Conservation (phyloP, 2,113 vertebrate genomes). For the Hydropotes inermis region DNA sequence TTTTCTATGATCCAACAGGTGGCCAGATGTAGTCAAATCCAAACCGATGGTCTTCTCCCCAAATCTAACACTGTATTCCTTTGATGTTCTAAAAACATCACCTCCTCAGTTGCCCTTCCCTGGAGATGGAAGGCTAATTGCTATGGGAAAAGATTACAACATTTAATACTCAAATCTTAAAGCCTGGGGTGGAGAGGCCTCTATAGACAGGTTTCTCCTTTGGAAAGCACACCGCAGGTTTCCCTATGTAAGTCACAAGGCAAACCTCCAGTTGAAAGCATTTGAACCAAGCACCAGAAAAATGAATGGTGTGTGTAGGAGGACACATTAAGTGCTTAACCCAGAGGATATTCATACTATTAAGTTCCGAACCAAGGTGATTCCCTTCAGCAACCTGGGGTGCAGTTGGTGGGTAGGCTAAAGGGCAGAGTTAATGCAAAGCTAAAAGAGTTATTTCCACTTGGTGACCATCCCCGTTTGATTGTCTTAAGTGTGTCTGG, state of each 20-base stretch:
- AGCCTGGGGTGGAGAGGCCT: background rate
- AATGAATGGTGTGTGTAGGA: background rate
- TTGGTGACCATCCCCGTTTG: constrained; percentile 38
- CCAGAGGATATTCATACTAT: background rate
- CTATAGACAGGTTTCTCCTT: background rate
- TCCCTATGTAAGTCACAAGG: background rate
- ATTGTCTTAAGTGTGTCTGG: constrained; percentile 69
- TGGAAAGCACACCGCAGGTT: background rate
- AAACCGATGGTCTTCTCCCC: background rate
- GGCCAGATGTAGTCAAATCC: background rate
- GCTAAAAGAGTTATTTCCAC: constrained; percentile 67
- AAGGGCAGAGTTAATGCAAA: background rate
- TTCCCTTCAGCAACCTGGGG: background rate
- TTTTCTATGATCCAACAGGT: background rate
- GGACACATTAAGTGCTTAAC: constrained; percentile 5
- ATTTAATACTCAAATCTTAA: background rate
- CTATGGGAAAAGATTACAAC: background rate
- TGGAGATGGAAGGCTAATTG: background rate
- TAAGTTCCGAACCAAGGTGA: constrained; percentile 43
- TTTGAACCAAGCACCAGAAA: background rate
- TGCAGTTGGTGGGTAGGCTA: background rate
- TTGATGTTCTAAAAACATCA: background rate
- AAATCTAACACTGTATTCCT: background rate
- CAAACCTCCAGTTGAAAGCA: background rate
- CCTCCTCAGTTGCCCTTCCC: background rate